Conservation (phyloP, 1,140 invertebrate species). For the Ptiloglossa arizonensis region DNA sequence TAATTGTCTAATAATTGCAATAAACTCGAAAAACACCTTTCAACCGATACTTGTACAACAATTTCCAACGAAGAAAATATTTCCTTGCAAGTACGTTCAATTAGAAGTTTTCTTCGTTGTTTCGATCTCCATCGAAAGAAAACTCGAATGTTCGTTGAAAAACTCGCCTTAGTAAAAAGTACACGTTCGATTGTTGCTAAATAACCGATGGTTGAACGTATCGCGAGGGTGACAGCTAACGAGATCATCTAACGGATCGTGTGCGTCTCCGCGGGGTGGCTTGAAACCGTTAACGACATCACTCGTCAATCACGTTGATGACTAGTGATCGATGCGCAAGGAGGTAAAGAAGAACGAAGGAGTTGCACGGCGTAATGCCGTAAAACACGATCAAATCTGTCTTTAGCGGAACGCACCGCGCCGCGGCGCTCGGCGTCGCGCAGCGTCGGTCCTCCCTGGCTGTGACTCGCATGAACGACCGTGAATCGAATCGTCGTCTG, state of each 20-base stretch:
- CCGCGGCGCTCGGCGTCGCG: not conserved
- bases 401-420: constrained; percentile 58
- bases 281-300: constrained; percentile 79
- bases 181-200: too few relatives aligned
- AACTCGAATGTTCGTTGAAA: too few relatives aligned
- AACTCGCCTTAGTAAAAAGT: too few relatives aligned
- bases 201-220: too few relatives aligned
- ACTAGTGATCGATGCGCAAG: constrained; percentile 67
- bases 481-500: constrained; percentile 70
- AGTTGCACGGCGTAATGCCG: constrained; percentile 71
- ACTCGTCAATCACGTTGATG: constrained; percentile 79
- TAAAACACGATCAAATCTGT: constrained; percentile 71
- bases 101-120: too few relatives aligned
- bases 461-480: constrained; percentile 69
- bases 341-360: constrained; percentile 57
- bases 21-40: too few relatives aligned
- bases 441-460: constrained; percentile 45
- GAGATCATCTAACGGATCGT: constrained; percentile 77
- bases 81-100: too few relatives aligned
- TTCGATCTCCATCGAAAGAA: too few relatives aligned
- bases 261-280: constrained; percentile 61
- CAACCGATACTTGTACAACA: too few relatives aligned
- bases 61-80: too few relatives aligned
- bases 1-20: too few relatives aligned
- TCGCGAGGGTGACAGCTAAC: constrained; percentile 69